Conservation (phyloP, 2,797 vertebrate genomes). For the Tokudaia muenninki region DNA sequence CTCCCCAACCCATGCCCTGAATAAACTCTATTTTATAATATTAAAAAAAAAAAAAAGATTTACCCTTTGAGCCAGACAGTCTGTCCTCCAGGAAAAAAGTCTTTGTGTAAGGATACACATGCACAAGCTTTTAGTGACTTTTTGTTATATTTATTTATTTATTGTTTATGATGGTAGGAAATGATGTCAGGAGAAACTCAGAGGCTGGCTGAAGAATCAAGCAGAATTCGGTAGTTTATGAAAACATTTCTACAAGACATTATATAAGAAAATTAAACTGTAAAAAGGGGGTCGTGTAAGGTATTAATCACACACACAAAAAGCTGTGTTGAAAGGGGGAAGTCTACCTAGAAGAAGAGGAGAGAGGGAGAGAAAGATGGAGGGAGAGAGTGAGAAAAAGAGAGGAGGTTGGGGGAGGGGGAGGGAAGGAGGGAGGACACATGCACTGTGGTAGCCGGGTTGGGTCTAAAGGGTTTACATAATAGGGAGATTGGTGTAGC, state of each 20-base stretch:
- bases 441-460: neutral
- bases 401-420: neutral
- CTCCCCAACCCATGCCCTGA: no score
- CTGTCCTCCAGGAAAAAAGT: neutral
- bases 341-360: accelerated
- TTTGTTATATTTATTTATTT: neutral
- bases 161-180: neutral
- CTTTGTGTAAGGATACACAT: neutral
- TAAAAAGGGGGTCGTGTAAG: neutral
- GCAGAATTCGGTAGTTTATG: neutral
- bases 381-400: neutral
- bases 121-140: neutral
- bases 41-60: no score
- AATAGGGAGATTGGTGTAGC: neutral
- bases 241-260: neutral
- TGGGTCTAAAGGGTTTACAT: neutral
- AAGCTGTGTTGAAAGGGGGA: neutral
- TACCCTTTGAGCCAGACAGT: neutral
- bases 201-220: neutral
- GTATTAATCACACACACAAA: neutral
- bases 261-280: neutral
- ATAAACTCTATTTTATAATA: no score
- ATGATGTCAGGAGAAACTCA: neutral
- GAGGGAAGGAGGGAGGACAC: no score
- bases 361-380: neutral